Evolutionary conservation across 1,140 invertebrate species (phyloP).

Genomic region (Mactra quadrangularis): DNA sequence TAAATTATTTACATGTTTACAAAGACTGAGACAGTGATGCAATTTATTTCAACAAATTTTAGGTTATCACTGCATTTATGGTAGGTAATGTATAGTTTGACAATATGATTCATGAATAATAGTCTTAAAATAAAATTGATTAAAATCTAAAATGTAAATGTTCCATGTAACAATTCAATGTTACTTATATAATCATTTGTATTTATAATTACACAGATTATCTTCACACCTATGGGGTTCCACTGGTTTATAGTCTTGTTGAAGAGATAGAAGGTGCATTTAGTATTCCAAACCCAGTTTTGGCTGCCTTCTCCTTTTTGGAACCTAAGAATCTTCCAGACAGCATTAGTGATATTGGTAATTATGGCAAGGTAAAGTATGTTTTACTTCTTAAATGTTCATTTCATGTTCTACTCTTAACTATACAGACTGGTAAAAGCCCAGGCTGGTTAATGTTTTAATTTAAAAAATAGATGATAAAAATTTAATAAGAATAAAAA

Average conservation of each 20-base stretch:
- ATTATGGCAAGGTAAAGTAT: conserved; percentile 27
- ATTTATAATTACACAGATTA: conserved; percentile 12
- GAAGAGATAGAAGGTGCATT: conserved; percentile 60
- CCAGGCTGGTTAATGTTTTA: no score
- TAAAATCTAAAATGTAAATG: not conserved
- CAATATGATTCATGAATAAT: not conserved
- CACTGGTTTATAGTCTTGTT: conserved; percentile 33
- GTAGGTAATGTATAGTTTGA: not conserved
- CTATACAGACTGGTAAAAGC: no score
- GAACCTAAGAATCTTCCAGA: conserved; percentile 60
- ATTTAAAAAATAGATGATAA: no score
- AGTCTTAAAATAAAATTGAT: not conserved
- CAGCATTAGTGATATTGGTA: not conserved
- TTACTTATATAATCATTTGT: no score
- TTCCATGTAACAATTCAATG: no score
- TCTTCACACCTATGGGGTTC: conserved; percentile 9
- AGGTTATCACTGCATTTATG: not conserved
- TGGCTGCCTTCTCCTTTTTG: conserved; percentile 57
- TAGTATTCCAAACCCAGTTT: conserved; percentile 16
- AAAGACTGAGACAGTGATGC: not conserved
- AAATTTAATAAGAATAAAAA: no score
- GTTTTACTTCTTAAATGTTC: no score
- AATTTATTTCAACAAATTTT: not conserved
- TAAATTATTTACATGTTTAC: not conserved
- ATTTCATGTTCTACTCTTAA: no score